These are phyloP conservation scores for Zygaena filipendulae DNA, from an alignment of 2,888 invertebrate genomes.

Conservation along the genomic window DNA sequence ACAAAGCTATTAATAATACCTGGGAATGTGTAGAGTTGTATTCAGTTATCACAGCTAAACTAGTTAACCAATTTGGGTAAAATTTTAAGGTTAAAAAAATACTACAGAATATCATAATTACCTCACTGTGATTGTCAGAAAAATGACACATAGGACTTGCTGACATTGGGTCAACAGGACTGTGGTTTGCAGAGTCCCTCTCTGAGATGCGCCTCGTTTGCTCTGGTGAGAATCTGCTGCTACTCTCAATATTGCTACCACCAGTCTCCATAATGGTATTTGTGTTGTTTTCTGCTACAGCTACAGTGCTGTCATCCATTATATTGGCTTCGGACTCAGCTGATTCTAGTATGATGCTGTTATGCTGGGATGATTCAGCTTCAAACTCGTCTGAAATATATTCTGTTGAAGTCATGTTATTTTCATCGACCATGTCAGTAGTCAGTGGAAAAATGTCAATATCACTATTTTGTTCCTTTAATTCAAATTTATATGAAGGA, in stretches of 20 bases:
- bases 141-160: slow-evolving; percentile 76
- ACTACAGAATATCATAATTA: slow-evolving; percentile 21
- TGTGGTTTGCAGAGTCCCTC: slow-evolving; percentile 82
- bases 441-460: slow-evolving; percentile 23
- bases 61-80: too few relatives aligned
- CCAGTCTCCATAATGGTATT: slow-evolving; percentile 36
- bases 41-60: too few relatives aligned
- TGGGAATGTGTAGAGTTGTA: too few relatives aligned
- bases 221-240: slow-evolving; percentile 41
- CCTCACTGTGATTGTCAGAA: slow-evolving; percentile 77
- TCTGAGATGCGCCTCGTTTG: slow-evolving; percentile 50
- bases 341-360: slow-evolving; percentile 30
- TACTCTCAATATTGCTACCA: slow-evolving; percentile 39
- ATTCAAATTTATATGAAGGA: slow-evolving; percentile 30
- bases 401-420: slow-evolving; percentile 27
- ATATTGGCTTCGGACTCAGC: slow-evolving; percentile 25
- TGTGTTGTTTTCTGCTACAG: slow-evolving; percentile 35
- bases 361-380: slow-evolving; percentile 24
- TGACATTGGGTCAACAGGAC: slow-evolving; percentile 77
- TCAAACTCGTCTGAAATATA: slow-evolving; percentile 25
- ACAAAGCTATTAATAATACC: too few relatives aligned
- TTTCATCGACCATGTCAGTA: slow-evolving; percentile 23
- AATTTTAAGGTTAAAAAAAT: background rate
- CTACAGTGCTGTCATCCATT: slow-evolving; percentile 27
- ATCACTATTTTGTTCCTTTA: slow-evolving; percentile 24